Evolutionary conservation across 2,113 vertebrate species (phyloP).

Genomic region (Phyllostomus hastatus): DNA sequence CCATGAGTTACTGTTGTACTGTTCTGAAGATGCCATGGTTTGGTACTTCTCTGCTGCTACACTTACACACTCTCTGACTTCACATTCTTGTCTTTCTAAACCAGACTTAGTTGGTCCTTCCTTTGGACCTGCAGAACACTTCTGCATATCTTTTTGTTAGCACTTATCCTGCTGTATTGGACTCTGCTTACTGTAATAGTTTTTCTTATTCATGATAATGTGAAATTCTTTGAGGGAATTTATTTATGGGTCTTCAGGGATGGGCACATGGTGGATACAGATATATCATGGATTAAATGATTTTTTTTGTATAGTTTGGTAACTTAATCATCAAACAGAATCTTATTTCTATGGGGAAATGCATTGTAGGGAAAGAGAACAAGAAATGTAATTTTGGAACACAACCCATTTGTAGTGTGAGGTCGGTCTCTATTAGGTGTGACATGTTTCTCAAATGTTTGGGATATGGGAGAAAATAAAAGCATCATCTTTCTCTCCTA

Average conservation of each 20-base stretch:
- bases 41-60: background rate
- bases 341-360: background rate
- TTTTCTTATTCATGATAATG: background rate
- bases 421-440: background rate
- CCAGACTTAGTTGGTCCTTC: background rate
- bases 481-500: slow-evolving; percentile 60
- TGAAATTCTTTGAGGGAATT: background rate
- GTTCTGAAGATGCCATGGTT: background rate
- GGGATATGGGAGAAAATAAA: slow-evolving; percentile 27
- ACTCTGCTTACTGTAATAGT: background rate
- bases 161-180: background rate
- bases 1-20: accelerated
- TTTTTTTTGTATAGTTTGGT: background rate
- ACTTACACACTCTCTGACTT: background rate
- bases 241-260: background rate
- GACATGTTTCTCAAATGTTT: slow-evolving; percentile 39
- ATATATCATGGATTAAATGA: background rate
- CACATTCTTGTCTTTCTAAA: background rate
- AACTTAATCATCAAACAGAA: background rate
- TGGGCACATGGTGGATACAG: background rate
- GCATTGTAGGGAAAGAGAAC: background rate
- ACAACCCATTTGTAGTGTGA: background rate
- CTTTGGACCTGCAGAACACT: background rate
- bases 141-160: background rate
- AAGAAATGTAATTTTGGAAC: background rate